Evolutionary conservation across 2,888 invertebrate species (phyloP).

Genomic region (Scaptomyza caliginosa): DNA sequence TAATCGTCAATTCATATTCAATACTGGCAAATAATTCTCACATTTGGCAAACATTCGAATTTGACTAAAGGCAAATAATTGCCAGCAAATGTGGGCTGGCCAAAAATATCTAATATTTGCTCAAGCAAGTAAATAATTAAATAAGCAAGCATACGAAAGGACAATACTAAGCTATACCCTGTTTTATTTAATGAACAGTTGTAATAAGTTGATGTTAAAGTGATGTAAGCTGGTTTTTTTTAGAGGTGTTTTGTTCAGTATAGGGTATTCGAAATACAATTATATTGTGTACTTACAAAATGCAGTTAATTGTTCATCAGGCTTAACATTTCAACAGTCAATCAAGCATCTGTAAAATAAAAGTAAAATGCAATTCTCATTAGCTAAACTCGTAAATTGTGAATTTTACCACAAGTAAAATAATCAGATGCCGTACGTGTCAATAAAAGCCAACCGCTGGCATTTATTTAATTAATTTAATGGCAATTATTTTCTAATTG

Average conservation of each 20-base stretch:
- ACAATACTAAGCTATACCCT: not conserved
- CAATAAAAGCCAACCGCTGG: constrained; percentile 19
- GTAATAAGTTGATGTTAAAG: not conserved
- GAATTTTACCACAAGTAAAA: constrained; percentile 22
- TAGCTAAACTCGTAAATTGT: constrained; percentile 3
- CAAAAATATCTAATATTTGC: constrained; percentile 10
- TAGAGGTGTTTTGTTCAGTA: not conserved
- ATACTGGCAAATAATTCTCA: constrained; percentile 25
- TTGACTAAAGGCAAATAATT: constrained; percentile 28
- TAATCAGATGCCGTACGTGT: constrained; percentile 43
- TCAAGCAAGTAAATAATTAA: constrained; percentile 13
- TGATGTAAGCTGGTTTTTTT: not conserved
- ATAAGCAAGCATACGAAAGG: no score
- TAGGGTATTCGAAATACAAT: constrained; percentile 5
- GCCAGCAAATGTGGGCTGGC: constrained; percentile 4
- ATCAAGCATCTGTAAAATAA: constrained; percentile 23
- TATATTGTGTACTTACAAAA: constrained; percentile 33
- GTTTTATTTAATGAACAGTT: not conserved
- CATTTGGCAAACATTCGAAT: constrained; percentile 14
- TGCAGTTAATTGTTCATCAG: constrained; percentile 36
- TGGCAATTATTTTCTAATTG: constrained; percentile 69
- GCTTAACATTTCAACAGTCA: constrained; percentile 28
- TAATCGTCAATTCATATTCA: constrained; percentile 20
- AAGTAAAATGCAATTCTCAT: constrained; percentile 27
- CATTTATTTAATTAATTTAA: constrained; percentile 24